phyloP scores from a whole-genome alignment of 1,140 invertebrate species.

The Zaprionus camerounensis region DNA sequence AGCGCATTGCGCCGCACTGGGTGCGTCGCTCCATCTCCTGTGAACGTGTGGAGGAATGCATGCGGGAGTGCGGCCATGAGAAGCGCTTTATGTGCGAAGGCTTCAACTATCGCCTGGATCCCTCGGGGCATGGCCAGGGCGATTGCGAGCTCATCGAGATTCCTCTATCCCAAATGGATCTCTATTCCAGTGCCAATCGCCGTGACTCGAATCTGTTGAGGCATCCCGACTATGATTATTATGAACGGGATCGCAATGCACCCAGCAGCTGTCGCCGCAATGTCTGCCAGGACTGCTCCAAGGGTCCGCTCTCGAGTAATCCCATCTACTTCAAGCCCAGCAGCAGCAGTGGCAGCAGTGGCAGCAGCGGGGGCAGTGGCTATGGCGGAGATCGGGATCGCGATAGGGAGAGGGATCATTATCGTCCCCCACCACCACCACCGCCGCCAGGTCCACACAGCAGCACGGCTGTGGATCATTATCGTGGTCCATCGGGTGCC shows the following conservation, averaged over 20 bases:
- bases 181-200: slow-evolving; percentile 81
- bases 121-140: slow-evolving; percentile 87
- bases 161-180: slow-evolving; percentile 88
- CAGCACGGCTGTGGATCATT: slow-evolving; percentile 77
- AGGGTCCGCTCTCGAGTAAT: slow-evolving; percentile 61
- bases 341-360: slow-evolving; percentile 32
- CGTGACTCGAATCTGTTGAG: slow-evolving; percentile 81
- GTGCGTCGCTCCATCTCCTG: slow-evolving; percentile 88
- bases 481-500: slow-evolving; percentile 74
- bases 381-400: slow-evolving; percentile 39
- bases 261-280: slow-evolving; percentile 82
- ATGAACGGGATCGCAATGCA: slow-evolving; percentile 88
- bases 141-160: slow-evolving; percentile 90
- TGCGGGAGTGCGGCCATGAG: slow-evolving; percentile 90
- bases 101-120: slow-evolving; percentile 91
- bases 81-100: slow-evolving; percentile 91
- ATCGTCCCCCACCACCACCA: slow-evolving; percentile 24
- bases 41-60: slow-evolving; percentile 89
- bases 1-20: slow-evolving; percentile 87
- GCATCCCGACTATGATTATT: slow-evolving; percentile 91
- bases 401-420: slow-evolving; percentile 51
- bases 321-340: slow-evolving; percentile 76
- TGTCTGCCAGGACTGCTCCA: slow-evolving; percentile 75
- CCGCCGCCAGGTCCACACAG: slow-evolving; percentile 34
- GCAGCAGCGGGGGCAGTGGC: slow-evolving; percentile 34